phyloP scores from a whole-genome alignment of 2,797 vertebrate genomes.

The Podarcis lilfordi region DNA sequence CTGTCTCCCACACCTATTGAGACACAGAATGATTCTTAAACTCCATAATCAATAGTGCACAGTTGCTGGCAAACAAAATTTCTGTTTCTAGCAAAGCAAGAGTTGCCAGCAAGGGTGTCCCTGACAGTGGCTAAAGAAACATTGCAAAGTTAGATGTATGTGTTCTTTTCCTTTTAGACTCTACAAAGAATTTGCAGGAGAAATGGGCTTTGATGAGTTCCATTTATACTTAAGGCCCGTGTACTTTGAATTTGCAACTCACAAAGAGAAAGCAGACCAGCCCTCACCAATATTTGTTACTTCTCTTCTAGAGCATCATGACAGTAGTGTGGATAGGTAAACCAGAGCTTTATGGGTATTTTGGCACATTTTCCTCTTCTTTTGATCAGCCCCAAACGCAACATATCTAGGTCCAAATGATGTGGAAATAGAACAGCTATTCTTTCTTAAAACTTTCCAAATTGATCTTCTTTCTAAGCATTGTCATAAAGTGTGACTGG shows the following conservation, averaged over 20 bases:
- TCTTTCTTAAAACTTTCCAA: neutral
- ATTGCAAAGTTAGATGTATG: neutral
- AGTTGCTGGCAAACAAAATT: neutral
- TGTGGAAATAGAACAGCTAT: neutral
- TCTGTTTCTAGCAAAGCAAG: neutral
- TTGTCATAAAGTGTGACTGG: neutral
- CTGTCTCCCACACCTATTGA: neutral
- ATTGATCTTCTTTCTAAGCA: neutral
- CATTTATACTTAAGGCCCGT: constrained; percentile 79
- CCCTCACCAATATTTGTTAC: constrained; percentile 74
- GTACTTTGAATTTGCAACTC: constrained; percentile 77
- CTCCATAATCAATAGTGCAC: neutral
- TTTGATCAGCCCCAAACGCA: neutral
- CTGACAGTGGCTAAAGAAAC: constrained; percentile 6
- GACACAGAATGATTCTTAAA: neutral
- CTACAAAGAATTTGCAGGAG: constrained; percentile 73
- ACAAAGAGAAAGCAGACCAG: constrained; percentile 69
- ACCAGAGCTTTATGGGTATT: neutral
- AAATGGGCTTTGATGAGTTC: constrained; percentile 79
- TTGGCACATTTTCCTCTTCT: neutral
- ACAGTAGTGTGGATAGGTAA: constrained; percentile 76
- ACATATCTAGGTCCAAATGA: constrained; percentile 1
- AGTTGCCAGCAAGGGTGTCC: neutral
- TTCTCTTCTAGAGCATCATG: constrained; percentile 75
- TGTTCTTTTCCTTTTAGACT: constrained; percentile 65